Evolutionary conservation across 1,140 invertebrate species (phyloP), one percentile per base, ranked within the genome.

Genomic region (Ceratina japonica): DNA sequence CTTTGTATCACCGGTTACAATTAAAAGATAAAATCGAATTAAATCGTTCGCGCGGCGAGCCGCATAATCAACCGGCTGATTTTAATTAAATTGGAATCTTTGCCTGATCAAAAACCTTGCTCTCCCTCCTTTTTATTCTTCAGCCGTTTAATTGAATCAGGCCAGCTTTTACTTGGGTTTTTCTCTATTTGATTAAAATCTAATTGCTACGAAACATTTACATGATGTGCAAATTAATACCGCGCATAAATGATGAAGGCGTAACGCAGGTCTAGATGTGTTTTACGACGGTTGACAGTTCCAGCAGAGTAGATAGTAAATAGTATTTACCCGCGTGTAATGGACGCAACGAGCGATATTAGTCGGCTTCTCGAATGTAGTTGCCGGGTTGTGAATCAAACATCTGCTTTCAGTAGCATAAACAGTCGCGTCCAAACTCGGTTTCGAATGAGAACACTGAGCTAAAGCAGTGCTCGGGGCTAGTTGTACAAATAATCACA

Each of bases 281-380:
- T 22, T 27, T 18, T 3, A 2, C 20, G 15, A 49, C 56, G 13
- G 15, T 24, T 20, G 73, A 49, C 44, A 49, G 3, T 15, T 10
- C 12, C 7, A 7, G 0, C 37, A 10, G 37, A 10, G 13, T 3
- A 16, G 27, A 61, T 49, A 76, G 24, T 70, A 62, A 71, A 24
- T 51, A 59, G 44, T 15, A 66, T 77, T 52, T 52, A 37, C 49
- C 20, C 49, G 27, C n/a, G 31, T 20, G 44, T 16, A 51, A 22
- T 5, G n/a, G 12, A 27, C 24, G 18, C 65, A 51, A 22, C 24
- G 52, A 15, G 65, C 31, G 80, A 58, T 83, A 75, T 80, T 83
- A 83, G 83, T 84, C 72, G 76, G 72, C 83, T 84, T 84, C 68
- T 80, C 75, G 77, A 83, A 76, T 52, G 68, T 77, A 83, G 77